Evolutionary conservation across 2,797 vertebrate genomes (phyloP), one percentile per base, ranked within the genome.

Genomic region (Australoheros facetus): DNA sequence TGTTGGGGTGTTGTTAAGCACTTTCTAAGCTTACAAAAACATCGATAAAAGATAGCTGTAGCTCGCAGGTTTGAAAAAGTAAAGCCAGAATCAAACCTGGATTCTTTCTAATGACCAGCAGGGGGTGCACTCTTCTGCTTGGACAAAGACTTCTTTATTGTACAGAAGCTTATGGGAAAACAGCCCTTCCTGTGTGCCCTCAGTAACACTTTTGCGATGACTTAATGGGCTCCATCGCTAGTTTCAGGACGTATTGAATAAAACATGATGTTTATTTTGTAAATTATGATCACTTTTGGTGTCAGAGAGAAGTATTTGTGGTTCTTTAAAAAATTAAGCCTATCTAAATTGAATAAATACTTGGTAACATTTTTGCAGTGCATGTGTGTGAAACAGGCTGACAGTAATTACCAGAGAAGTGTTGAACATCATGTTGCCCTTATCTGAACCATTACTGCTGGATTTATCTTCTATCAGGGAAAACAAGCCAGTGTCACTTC

Each of bases 381-480:
- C 39, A 1, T 8, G 26, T 48, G 77, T 83, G 82, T 84, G 77
- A 79, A 81, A 76, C 39, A 60, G 71, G 53, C 76, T 42, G 58
- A 81, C 70, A 80, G 89, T 87, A 89, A 89, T 92, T 90, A 88
- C 81, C 72, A 77, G 77, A 75, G 73, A 84, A 81, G 75, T 88
- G 87, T 85, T 83, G 82, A 84, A 79, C 88, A 85, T 82, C 78
- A 13, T 56, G 17, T 48, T 82, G 81, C 48, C 81, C 79, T 88
- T 88, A 92, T 91, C 88, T 87, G 84, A 82, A 85, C 83, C 83
- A 83, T 86, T 87, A 83, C 73, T 57, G 83, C 11, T 83, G 75
- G 80, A 85, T 81, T 84, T 79, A 83, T 87, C 81, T 81, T 34
- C 71, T 80, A 78, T 86, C 80, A 26, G 79, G 73, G 79, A 81